These are phyloP conservation scores for Apotomis turbidana DNA, from an alignment of 2,888 invertebrate genomes.

Conservation along the genomic window DNA sequence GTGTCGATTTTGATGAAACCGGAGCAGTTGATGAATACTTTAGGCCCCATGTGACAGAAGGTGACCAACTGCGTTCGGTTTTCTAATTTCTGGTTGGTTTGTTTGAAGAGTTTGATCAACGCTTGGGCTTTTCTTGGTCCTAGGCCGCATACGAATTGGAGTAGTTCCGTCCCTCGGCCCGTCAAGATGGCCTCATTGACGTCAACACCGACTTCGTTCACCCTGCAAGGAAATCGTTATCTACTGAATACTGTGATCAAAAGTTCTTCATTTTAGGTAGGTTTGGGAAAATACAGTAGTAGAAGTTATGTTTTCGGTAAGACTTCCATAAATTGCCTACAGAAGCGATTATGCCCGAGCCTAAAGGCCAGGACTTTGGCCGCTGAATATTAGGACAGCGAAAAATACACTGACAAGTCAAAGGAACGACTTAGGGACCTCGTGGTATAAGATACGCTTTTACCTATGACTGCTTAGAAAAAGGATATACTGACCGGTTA, in stretches of 20 bases:
- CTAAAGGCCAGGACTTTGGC: too few relatives aligned
- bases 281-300: too few relatives aligned
- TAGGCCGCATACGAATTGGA: constrained; percentile 98
- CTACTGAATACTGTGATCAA: background rate
- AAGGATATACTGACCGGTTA: constrained; percentile 72
- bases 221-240: constrained; percentile 73
- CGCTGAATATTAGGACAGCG: too few relatives aligned
- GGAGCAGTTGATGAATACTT: constrained; percentile 99
- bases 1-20: constrained; percentile 99
- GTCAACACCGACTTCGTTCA: constrained; percentile 99
- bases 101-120: constrained; percentile 92
- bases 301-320: too few relatives aligned
- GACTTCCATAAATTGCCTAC: too few relatives aligned
- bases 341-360: too few relatives aligned
- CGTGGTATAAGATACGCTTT: too few relatives aligned
- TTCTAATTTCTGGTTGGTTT: constrained; percentile 95
- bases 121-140: constrained; percentile 97
- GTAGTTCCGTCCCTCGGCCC: constrained; percentile 92
- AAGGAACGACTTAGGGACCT: too few relatives aligned
- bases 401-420: too few relatives aligned
- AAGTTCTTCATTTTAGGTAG: background rate
- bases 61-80: constrained; percentile 98
- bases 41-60: constrained; percentile 98
- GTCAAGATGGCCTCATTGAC: constrained; percentile 96
- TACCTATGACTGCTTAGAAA: background rate